These are phyloP conservation scores for Verasper variegatus DNA, from an alignment of 2,113 vertebrate genomes.

Conservation along the genomic window DNA sequence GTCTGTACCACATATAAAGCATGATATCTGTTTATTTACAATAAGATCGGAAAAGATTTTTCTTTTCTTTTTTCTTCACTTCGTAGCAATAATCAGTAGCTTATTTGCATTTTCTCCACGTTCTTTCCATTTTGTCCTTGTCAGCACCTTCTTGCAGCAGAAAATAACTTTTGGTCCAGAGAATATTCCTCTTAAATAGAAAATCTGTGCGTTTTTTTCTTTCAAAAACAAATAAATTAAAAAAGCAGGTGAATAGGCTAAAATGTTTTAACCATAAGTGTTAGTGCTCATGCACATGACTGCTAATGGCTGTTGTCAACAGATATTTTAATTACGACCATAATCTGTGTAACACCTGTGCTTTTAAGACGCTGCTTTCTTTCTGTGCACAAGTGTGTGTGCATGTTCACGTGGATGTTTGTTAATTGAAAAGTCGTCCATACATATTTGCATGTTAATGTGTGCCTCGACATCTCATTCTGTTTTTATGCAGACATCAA, in stretches of 20 bases:
- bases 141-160: not conserved
- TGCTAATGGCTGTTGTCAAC: slow-evolving; percentile 31
- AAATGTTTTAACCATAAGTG: not conserved
- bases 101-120: not conserved
- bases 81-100: not conserved
- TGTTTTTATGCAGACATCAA: slow-evolving; percentile 34
- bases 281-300: slow-evolving; percentile 11
- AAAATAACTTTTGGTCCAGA: not conserved
- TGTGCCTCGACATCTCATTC: slow-evolving; percentile 25
- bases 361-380: slow-evolving; percentile 7
- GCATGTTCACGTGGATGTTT: slow-evolving; percentile 1
- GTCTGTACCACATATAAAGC: not conserved
- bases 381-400: not conserved
- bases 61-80: not conserved
- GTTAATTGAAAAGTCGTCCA: slow-evolving; percentile 39
- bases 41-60: no score
- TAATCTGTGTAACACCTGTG: slow-evolving; percentile 31
- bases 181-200: not conserved
- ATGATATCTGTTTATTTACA: not conserved
- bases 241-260: slow-evolving; percentile 26
- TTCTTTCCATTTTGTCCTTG: not conserved
- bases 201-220: not conserved
- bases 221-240: not conserved
- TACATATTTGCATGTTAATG: slow-evolving; percentile 32
- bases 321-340: slow-evolving; percentile 22